A percentile compares a stretch with the other conserved stretches of the same genome.
Evolutionary conservation across 35 echinoderm and acorn worm species (phyloP).

Genomic region (Acanthaster planci): DNA sequence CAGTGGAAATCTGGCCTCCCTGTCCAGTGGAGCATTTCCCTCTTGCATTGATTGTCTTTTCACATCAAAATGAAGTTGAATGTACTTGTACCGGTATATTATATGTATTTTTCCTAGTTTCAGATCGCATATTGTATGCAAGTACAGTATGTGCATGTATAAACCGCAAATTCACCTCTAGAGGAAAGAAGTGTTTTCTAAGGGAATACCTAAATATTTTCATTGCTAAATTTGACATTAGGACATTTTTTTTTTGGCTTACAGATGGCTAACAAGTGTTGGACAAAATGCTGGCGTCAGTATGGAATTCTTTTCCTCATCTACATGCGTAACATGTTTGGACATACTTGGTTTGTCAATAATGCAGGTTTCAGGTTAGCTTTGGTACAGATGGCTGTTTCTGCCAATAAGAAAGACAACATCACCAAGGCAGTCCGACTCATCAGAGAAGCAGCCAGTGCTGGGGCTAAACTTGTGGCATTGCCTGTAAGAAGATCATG

Average conservation of each 20-base stretch:
- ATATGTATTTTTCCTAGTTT: no score
- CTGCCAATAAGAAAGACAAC: constrained; percentile 79
- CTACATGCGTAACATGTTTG: not conserved
- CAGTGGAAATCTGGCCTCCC: no score
- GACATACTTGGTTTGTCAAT: not conserved
- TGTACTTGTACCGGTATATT: no score
- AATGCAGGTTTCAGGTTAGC: constrained; percentile 78
- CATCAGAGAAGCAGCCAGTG: constrained; percentile 69
- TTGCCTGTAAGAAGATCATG: constrained; percentile 74
- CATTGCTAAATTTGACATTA: not conserved
- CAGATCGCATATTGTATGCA: no score
- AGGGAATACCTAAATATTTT: not conserved
- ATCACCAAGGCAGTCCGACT: constrained; percentile 57
- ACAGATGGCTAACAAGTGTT: no score
- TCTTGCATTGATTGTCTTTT: no score
- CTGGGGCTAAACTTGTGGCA: constrained; percentile 81
- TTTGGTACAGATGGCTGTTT: constrained; percentile 84
- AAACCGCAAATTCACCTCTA: no score
- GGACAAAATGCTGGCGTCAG: not conserved
- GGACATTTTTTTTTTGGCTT: no score
- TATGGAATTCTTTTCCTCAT: not conserved
- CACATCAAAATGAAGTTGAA: no score
- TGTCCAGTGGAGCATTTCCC: no score
- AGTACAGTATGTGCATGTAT: no score
- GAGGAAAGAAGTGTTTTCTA: no score